Evolutionary conservation across 2,113 vertebrate species (phyloP).

Genomic region (Lophius piscatorius): DNA sequence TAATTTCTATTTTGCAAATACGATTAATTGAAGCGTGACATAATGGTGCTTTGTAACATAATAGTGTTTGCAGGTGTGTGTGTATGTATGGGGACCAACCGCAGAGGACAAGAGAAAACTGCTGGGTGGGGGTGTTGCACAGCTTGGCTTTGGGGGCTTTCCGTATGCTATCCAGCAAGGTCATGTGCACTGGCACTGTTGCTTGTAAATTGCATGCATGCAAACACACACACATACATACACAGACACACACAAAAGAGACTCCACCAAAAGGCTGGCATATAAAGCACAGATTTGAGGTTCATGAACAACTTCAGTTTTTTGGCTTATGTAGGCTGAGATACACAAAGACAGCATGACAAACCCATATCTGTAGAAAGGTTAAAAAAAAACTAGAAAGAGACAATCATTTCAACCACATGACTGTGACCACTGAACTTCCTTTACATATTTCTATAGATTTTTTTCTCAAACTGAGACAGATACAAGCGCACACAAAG

Average conservation of each 20-base stretch:
- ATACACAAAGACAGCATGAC: background rate
- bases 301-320: slow-evolving; percentile 4
- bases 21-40: slow-evolving; percentile 6
- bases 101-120: slow-evolving; percentile 33
- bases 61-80: slow-evolving; percentile 22
- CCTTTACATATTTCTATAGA: slow-evolving; percentile 74
- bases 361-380: slow-evolving; percentile 28
- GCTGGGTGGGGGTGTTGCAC: too few relatives aligned
- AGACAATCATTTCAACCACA: slow-evolving; percentile 77
- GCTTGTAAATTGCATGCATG: slow-evolving; percentile 54
- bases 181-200: slow-evolving; percentile 72
- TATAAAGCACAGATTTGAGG: slow-evolving; percentile 4
- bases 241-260: slow-evolving; percentile 4
- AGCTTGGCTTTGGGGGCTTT: slow-evolving; percentile 73
- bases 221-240: slow-evolving; percentile 7
- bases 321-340: background rate
- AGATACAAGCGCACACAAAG: slow-evolving; percentile 10
- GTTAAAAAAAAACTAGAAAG: slow-evolving; percentile 47
- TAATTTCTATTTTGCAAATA: background rate
- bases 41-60: slow-evolving; percentile 18
- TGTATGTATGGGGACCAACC: slow-evolving; percentile 14
- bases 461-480: slow-evolving; percentile 55
- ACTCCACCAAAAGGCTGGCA: slow-evolving; percentile 8
- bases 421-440: slow-evolving; percentile 77
- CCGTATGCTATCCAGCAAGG: slow-evolving; percentile 70